These are phyloP conservation scores for Pempheris klunzingeri DNA, from an alignment of 2,797 vertebrate genomes.

Conservation along the genomic window DNA sequence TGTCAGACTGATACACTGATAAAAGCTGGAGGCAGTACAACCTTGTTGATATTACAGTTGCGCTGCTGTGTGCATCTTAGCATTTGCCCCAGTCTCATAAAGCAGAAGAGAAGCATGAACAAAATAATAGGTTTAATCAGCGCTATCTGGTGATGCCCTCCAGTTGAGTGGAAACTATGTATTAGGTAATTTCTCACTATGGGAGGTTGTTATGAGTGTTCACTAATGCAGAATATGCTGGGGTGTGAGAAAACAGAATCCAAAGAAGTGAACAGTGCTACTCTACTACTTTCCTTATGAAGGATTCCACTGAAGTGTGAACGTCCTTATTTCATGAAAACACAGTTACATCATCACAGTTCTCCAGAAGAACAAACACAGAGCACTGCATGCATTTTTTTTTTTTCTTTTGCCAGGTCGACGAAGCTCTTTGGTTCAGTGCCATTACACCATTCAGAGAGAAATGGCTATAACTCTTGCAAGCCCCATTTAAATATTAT, in stretches of 20 bases:
- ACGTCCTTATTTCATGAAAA: slow-evolving; percentile 40
- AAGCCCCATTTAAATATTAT: slow-evolving; percentile 71
- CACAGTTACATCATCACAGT: slow-evolving; percentile 21
- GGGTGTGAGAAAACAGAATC: slow-evolving; percentile 26
- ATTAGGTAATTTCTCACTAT: slow-evolving; percentile 24
- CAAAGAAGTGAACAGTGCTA: slow-evolving; percentile 15
- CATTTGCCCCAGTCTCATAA: not conserved
- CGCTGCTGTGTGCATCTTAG: slow-evolving; percentile 10
- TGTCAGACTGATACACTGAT: slow-evolving; percentile 54
- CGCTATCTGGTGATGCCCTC: not conserved
- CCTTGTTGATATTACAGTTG: slow-evolving; percentile 7
- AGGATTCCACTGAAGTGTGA: not conserved
- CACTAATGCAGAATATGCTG: not conserved
- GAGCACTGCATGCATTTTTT: slow-evolving; percentile 3
- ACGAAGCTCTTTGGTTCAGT: slow-evolving; percentile 21
- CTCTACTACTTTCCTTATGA: slow-evolving; percentile 21
- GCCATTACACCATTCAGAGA: slow-evolving; percentile 36
- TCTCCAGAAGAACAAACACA: slow-evolving; percentile 5
- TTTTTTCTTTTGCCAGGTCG: not conserved
- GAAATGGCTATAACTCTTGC: slow-evolving; percentile 52
- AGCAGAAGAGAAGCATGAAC: not conserved
- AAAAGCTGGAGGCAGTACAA: slow-evolving; percentile 41
- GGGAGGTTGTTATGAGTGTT: slow-evolving; percentile 10
- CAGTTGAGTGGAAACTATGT: not conserved
- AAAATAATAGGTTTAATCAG: slow-evolving; percentile 16